Evolutionary conservation across 2,888 invertebrate genomes (phyloP).

Genomic region (Sphaeridia pumilis): DNA sequence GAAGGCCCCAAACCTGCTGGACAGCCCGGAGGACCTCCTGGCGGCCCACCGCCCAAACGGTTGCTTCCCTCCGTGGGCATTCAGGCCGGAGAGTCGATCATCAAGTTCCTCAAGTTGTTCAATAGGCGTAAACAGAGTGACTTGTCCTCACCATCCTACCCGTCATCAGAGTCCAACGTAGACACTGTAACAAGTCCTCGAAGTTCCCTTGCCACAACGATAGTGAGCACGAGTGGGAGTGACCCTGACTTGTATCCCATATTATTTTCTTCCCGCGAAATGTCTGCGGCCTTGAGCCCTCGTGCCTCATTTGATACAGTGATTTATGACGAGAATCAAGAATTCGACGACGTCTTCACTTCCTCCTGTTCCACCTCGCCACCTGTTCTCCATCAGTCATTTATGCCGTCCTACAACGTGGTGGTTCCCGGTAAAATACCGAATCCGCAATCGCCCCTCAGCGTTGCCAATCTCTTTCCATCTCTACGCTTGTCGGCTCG

Average conservation of each 20-base stretch:
- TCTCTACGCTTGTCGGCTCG: neutral
- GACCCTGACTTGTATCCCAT: slow-evolving; percentile 3
- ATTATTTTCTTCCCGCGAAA: neutral
- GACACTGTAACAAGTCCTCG: slow-evolving; percentile 33
- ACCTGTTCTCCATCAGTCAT: slow-evolving; percentile 1
- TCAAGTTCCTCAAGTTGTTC: slow-evolving; percentile 26
- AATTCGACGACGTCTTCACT: slow-evolving; percentile 6
- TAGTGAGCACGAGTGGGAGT: slow-evolving; percentile 18
- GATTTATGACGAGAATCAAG: neutral
- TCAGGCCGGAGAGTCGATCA: slow-evolving; percentile 34
- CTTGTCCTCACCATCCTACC: slow-evolving; percentile 33
- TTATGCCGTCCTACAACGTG: neutral
- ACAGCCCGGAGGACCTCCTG: neutral
- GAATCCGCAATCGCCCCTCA: neutral
- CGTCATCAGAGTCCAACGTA: slow-evolving; percentile 29
- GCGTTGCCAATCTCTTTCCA: neutral
- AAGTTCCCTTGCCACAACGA: slow-evolving; percentile 36
- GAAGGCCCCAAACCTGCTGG: neutral
- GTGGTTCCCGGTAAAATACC: neutral
- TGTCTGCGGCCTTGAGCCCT: neutral
- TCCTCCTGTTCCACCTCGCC: neutral
- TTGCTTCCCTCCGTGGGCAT: slow-evolving; percentile 31
- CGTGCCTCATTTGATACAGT: slow-evolving; percentile 6
- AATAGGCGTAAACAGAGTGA: slow-evolving; percentile 35
- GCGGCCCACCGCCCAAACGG: neutral